Conservation (phyloP, 2,888 invertebrate genomes). For the Caenorhabditis angaria region DNA sequence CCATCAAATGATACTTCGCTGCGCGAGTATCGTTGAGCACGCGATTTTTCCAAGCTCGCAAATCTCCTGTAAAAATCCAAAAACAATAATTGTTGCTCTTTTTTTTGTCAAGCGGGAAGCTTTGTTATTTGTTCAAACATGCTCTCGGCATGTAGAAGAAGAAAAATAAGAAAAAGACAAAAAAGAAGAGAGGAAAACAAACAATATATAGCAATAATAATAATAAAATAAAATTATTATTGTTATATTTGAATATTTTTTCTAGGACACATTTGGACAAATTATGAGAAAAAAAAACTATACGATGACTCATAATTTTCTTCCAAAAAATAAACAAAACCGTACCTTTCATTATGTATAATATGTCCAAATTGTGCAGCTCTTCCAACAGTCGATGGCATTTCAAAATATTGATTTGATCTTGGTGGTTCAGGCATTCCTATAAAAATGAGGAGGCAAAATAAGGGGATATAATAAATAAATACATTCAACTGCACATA, state of each 20-base stretch:
- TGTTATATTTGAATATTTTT: background rate
- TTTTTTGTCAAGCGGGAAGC: background rate
- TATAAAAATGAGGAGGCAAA: too few relatives aligned
- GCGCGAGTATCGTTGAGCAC: conserved; percentile 25
- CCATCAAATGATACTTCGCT: conserved; percentile 30
- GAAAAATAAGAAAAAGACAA: too few relatives aligned
- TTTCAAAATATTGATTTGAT: conserved; percentile 1
- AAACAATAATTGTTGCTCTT: background rate
- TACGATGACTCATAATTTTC: too few relatives aligned
- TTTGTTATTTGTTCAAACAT: conserved; percentile 1
- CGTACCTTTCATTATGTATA: conserved; percentile 31
- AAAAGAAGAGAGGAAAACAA: background rate
- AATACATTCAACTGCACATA: background rate
- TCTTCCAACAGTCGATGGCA: conserved; percentile 28
- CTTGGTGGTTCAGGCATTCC: background rate
- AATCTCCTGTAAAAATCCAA: conserved; percentile 24
- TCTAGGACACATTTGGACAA: too few relatives aligned
- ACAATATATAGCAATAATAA: too few relatives aligned
- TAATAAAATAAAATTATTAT: background rate
- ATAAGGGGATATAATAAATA: background rate
- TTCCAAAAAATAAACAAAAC: too few relatives aligned
- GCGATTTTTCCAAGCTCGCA: conserved; percentile 23
- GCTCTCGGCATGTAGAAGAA: background rate
- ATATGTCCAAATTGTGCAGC: conserved; percentile 15
- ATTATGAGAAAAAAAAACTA: too few relatives aligned